A percentile compares a stretch with the other conserved stretches of the same genome.
These are phyloP conservation scores for Macrosteles quadrilineatus DNA, from an alignment of 1,140 invertebrate species.

Conservation along the genomic window DNA sequence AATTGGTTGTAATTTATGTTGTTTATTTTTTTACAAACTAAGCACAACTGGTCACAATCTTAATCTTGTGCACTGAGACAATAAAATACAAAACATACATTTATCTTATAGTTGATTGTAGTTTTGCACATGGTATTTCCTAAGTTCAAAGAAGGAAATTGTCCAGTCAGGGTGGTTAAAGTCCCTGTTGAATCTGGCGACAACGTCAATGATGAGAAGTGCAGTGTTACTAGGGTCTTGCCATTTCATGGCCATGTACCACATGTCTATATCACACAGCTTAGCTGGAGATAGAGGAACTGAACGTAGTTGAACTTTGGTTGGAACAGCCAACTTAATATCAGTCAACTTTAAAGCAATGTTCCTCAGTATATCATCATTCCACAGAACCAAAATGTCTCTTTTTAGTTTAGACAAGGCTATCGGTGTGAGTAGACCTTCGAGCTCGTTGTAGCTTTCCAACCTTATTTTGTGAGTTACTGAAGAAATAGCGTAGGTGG, in stretches of 20 bases:
- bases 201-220: slow-evolving; percentile 1
- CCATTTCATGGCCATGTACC: slow-evolving; percentile 22
- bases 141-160: slow-evolving; percentile 9
- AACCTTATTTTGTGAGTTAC: background rate
- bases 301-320: background rate
- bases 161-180: background rate
- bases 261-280: slow-evolving; percentile 16
- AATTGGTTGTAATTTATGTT: no score
- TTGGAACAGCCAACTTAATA: slow-evolving; percentile 13
- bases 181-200: background rate
- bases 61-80: no score
- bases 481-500: background rate
- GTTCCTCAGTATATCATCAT: background rate
- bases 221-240: background rate
- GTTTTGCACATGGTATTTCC: slow-evolving; percentile 10
- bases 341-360: background rate
- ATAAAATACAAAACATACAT: no score
- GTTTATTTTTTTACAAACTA: no score
- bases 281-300: background rate
- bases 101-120: no score
- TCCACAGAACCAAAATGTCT: slow-evolving; percentile 16
- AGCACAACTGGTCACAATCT: no score
- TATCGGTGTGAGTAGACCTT: background rate
- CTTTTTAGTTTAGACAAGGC: slow-evolving; percentile 1
- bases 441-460: background rate